A percentile compares a stretch with the other conserved stretches of the same genome.
Evolutionary conservation across 2,113 vertebrate genomes (phyloP).

Genomic region (Hippopotamus amphibius): DNA sequence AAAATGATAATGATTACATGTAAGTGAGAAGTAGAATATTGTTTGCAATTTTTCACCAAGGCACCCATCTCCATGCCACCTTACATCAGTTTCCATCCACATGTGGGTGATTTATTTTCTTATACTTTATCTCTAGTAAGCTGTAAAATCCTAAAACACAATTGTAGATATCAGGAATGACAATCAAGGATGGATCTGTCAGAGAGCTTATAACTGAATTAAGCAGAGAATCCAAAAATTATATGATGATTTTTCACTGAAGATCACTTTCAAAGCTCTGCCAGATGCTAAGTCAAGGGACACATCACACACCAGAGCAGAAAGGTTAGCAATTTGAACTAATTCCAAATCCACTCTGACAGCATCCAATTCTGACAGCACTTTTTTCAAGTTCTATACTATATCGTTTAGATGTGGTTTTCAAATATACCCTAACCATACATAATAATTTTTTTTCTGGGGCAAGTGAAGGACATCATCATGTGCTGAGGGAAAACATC

Average conservation of each 20-base stretch:
- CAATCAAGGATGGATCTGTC: background rate
- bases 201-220: background rate
- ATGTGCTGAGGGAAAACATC: background rate
- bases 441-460: background rate
- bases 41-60: background rate
- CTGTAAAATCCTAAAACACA: background rate
- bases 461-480: background rate
- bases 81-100: background rate
- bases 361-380: background rate
- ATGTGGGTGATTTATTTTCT: background rate
- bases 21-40: background rate
- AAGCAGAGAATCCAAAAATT: background rate
- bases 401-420: background rate
- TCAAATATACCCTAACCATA: background rate
- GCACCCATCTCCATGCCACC: background rate
- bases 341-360: background rate
- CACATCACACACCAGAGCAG: background rate
- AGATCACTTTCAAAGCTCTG: background rate
- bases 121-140: slow-evolving; percentile 28
- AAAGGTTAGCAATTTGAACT: background rate
- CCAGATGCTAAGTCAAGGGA: background rate
- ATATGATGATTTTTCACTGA: background rate
- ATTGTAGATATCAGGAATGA: background rate
- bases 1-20: background rate
- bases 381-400: background rate